These are phyloP conservation scores for Papilio xuthus DNA, from an alignment of 1,140 invertebrate genomes.

Conservation along the genomic window DNA sequence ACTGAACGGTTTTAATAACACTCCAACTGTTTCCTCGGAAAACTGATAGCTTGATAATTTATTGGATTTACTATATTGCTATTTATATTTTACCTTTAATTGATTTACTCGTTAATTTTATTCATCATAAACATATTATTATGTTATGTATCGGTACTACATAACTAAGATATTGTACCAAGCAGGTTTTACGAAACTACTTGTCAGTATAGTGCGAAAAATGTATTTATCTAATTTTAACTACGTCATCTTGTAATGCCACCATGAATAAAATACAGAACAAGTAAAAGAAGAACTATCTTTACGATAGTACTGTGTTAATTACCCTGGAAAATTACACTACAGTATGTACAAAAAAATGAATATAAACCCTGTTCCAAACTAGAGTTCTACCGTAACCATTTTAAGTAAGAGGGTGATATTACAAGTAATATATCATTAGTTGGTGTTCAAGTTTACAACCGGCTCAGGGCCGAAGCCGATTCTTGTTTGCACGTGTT, in stretches of 20 bases:
- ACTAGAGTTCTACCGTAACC: neutral
- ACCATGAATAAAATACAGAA: neutral
- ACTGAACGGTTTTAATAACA: slow-evolving; percentile 34
- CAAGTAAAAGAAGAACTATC: neutral
- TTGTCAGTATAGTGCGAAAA: neutral
- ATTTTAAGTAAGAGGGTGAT: neutral
- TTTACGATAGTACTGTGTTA: neutral
- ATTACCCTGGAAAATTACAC: neutral
- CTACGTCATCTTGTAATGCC: neutral
- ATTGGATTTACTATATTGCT: slow-evolving; percentile 3
- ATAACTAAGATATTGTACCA: neutral
- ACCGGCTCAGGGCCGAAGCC: slow-evolving; percentile 10
- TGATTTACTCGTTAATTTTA: neutral
- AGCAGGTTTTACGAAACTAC: neutral
- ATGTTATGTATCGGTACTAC: neutral
- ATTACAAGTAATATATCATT: slow-evolving; percentile 20
- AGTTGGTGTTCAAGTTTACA: slow-evolving; percentile 13
- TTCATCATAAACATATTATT: neutral
- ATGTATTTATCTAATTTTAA: neutral
- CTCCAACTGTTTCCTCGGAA: slow-evolving; percentile 9
- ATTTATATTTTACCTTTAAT: neutral
- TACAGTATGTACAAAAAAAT: neutral
- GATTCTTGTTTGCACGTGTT: slow-evolving; percentile 24
- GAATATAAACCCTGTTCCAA: neutral
- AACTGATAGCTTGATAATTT: slow-evolving; percentile 23